Evolutionary conservation across 2,113 vertebrate species (phyloP).

Genomic region (Cyanoramphus novaezelandiae): DNA sequence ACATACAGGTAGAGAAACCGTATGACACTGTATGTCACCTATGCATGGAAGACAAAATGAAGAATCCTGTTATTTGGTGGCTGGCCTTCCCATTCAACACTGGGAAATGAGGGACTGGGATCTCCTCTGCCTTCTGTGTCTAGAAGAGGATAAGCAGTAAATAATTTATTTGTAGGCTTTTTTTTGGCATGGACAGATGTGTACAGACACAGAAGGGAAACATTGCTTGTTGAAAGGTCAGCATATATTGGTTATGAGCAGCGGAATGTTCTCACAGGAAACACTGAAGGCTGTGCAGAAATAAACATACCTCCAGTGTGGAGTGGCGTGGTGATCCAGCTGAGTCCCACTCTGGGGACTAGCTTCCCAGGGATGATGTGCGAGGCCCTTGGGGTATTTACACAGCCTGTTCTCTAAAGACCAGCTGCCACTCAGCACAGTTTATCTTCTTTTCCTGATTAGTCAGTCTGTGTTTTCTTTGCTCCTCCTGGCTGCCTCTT

Average conservation of each 20-base stretch:
- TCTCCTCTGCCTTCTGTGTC: neutral
- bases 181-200: slow-evolving; percentile 15
- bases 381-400: slow-evolving; percentile 55
- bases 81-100: neutral
- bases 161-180: slow-evolving; percentile 22
- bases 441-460: slow-evolving; percentile 64
- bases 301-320: slow-evolving; percentile 62
- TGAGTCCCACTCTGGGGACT: neutral
- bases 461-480: slow-evolving; percentile 52
- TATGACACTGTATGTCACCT: neutral
- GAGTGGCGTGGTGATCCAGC: neutral
- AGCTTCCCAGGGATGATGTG: slow-evolving; percentile 55
- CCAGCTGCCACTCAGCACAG: slow-evolving; percentile 56
- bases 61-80: neutral
- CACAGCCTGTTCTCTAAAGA: slow-evolving; percentile 39
- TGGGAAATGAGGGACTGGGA: neutral
- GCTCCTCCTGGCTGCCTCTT: slow-evolving; percentile 27
- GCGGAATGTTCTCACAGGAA: slow-evolving; percentile 63
- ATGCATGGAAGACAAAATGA: neutral
- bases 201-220: slow-evolving; percentile 29
- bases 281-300: slow-evolving; percentile 23
- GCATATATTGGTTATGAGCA: slow-evolving; percentile 43
- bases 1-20: neutral
- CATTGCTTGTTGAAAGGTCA: slow-evolving; percentile 38
- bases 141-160: neutral